Base-by-base conservation (phyloP, 2,113 vertebrate species). In the Scomber japonicus region DNA sequence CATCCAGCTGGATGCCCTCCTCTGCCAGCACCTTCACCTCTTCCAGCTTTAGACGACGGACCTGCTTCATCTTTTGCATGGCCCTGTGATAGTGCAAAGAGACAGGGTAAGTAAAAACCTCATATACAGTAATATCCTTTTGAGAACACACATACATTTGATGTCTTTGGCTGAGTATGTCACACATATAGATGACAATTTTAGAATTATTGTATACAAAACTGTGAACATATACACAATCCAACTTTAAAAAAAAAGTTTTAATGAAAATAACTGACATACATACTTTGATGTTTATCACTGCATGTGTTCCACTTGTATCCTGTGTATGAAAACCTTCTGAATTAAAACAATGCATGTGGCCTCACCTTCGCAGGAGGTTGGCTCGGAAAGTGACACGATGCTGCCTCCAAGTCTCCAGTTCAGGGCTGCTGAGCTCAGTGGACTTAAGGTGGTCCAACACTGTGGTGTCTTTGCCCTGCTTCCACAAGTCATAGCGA, bases 401-500 rank as follows among this genome's bases (percentile, higher is more conserved):
- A 0, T 95, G 95, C 82, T 97, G 87, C 14, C 96, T 96, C 98
- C 98, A 99, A 78, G 92, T 87, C 30, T 97, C 97, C 0, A 99
- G 95, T 59, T 98, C 95, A 0, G 97, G 96, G 90, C 97, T 97
- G 81, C 63, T 96, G 21, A 99, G 93, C 13, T 93, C 93, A 0
- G 97, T 99, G 87, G 97, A 94, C 51, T 95, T 96, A 14, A 95
- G 96, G 82, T 99, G 98, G 90, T 99, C 98, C 72, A 99, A 93
- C 27, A 95, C 86, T 0, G 95, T 92, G 0, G 67, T 79, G 87
- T 99, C 98, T 75, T 97, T 98, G 9, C 98, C 98, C 89, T 98
- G 97, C 72, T 99, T 99, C 98, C 98, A 99, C 11, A 96, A 85
- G 0, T 97, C 97, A 0, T 99, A 99, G 49, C 97, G 97, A 5